phyloP scores from a whole-genome alignment of 2,113 vertebrate species.

The Melanerpes aurifrons region DNA sequence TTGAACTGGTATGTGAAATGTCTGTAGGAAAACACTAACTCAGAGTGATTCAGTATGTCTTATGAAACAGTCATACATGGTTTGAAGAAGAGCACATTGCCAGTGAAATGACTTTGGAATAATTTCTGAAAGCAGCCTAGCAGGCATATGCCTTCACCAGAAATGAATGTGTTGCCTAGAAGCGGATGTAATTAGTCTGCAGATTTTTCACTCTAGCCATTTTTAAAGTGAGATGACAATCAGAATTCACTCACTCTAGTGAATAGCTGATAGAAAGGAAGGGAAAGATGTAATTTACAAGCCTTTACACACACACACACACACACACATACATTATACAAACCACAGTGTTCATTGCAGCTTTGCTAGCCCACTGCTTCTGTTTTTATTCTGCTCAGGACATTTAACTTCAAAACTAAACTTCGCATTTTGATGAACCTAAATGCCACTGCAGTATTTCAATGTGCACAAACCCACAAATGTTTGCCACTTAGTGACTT shows the following conservation, averaged over 20 bases:
- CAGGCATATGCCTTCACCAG: neutral
- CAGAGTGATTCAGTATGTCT: neutral
- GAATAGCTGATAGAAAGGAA: neutral
- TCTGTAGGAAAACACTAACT: neutral
- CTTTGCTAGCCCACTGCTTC: neutral
- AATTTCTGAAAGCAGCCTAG: neutral
- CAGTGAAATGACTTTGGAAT: neutral
- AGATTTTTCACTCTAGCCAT: neutral
- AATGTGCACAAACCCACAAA: neutral
- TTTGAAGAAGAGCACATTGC: neutral
- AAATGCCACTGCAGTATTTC: neutral
- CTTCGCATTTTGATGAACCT: neutral
- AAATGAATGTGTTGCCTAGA: neutral
- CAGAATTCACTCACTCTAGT: neutral
- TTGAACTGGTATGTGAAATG: neutral
- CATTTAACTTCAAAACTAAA: neutral
- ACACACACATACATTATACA: neutral
- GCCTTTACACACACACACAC: neutral
- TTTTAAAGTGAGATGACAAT: neutral
- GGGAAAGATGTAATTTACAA: neutral
- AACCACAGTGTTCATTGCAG: neutral
- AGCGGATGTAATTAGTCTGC: neutral
- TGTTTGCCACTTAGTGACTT: neutral
- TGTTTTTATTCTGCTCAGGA: neutral
- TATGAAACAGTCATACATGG: neutral